Conservation (phyloP, 2,113 vertebrate genomes). For the Ophiodon elongatus region DNA sequence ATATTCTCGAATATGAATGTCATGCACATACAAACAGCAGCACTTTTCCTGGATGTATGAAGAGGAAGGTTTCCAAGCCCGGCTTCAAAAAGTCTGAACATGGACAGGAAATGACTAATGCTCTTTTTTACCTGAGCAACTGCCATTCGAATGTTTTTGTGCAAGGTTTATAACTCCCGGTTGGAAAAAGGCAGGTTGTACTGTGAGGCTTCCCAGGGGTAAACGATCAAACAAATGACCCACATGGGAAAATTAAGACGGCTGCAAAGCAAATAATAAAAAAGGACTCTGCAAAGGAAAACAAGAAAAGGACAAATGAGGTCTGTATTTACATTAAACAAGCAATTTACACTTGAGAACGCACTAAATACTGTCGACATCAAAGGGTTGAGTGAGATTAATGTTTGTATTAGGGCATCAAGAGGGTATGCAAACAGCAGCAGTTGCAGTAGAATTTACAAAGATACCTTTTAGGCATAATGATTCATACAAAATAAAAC, state of each 20-base stretch:
- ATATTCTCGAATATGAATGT: conserved; percentile 20
- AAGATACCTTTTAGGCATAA: background rate
- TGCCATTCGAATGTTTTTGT: background rate
- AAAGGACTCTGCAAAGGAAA: conserved; percentile 28
- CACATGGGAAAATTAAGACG: conserved; percentile 24
- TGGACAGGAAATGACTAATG: background rate
- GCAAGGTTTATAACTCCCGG: conserved; percentile 1
- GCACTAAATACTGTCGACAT: conserved; percentile 21
- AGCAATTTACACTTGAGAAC: conserved; percentile 38
- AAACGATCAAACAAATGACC: conserved; percentile 21
- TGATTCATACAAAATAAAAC: background rate
- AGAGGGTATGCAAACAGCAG: background rate
- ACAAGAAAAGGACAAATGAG: conserved; percentile 46
- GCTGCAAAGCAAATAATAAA: conserved; percentile 5
- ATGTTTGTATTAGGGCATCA: conserved; percentile 25
- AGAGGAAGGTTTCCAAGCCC: background rate
- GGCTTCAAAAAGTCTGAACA: conserved; percentile 2
- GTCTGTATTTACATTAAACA: conserved; percentile 16
- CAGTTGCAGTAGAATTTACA: background rate
- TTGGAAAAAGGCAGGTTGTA: conserved; percentile 11
- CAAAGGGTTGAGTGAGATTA: conserved; percentile 13
- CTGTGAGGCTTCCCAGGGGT: conserved; percentile 20
- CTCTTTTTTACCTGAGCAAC: conserved; percentile 2
- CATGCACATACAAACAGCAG: conserved; percentile 17
- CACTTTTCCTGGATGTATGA: conserved; percentile 7